Evolutionary conservation across 2,888 invertebrate species (phyloP), one percentile per base, ranked within the genome.

Genomic region (Oscheius sp.): DNA sequence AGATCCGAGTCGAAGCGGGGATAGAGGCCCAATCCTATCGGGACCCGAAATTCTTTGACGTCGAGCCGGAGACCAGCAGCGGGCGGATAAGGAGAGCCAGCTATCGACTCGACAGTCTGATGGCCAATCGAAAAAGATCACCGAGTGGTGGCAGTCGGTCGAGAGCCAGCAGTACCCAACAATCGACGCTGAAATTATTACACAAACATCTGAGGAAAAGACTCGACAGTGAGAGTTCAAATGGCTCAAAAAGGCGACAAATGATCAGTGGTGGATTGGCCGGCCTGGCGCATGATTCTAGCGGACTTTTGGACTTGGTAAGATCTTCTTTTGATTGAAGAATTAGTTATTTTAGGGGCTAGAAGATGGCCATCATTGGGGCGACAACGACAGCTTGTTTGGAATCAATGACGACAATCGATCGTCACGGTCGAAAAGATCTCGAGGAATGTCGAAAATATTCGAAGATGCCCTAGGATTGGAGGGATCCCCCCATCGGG

Each of bases 1-100:
- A 86, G 59, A 85, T 86, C n/a, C 80, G 83, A 6, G 66, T 76
- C 41, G 84, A 73, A 9, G 85, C 86, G 7, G 81, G 82, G 0
- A 6, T 80, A 9, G 61, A 76, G 9, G 64, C 21, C 0, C 64
- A 74, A 16, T 73, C 68, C 12, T 58, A 72, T 21, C 76, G 74
- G 35, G 78, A 80, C 23, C 41, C 73, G 3, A 45, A 66, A 9
- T 72, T 72, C 29, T 64, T 72, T 21, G 23, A 66, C 41, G 23
- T 12, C 16, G 69, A 49, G 18, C 27, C 27, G 35, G 18, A 16
- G 16, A 35, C 35, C 7, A 25, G 25, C 5, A 9, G 25, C 63
- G 25, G 61, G 1, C 61, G 43, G 6, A 43, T 29, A 16, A 25
- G 61, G 12, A n/a, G 61, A 21, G 43, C n/a, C 12, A 43, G 43